Conservation (phyloP, 30 jellyfish, hydroid and myxozoan species). For the Aurelia aurita complex sp. Pacific region DNA sequence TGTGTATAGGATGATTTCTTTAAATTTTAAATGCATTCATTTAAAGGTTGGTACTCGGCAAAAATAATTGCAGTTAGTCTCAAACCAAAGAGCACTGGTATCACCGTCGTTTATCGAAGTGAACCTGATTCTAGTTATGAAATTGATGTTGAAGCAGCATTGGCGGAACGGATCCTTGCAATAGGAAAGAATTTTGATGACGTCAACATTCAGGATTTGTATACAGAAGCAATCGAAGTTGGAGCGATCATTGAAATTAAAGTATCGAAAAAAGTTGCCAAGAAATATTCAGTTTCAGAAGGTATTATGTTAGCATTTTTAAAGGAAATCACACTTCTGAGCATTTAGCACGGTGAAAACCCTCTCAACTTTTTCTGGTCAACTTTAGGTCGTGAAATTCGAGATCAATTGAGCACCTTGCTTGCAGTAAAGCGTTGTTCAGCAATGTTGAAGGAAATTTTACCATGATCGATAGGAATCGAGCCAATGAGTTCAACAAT, state of each 20-base stretch:
- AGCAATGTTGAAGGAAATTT: background rate
- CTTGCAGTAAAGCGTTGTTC: background rate
- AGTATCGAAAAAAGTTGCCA: background rate
- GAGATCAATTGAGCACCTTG: background rate
- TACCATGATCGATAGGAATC: background rate
- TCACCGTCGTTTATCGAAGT: background rate
- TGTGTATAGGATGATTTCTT: too few species aligned
- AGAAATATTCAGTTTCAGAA: background rate
- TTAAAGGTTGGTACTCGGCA: conserved; percentile 2
- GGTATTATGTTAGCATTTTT: background rate
- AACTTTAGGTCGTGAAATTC: background rate
- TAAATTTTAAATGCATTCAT: background rate
- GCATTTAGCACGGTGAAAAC: background rate
- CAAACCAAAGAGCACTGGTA: background rate
- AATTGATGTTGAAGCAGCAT: background rate
- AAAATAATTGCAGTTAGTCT: background rate
- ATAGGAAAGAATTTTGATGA: background rate
- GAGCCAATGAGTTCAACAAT: background rate
- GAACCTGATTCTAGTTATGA: conserved; percentile 5
- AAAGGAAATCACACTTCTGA: background rate
- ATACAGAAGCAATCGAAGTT: background rate
- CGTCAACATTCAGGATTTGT: background rate
- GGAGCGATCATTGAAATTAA: conserved; percentile 6
- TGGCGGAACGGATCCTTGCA: conserved; percentile 1
- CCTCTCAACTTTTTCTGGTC: too few species aligned